Evolutionary conservation across 53 echinoderm and acorn worm genomes (phyloP), one percentile per base, ranked within the genome.

Genomic region (Luidia sarsii): DNA sequence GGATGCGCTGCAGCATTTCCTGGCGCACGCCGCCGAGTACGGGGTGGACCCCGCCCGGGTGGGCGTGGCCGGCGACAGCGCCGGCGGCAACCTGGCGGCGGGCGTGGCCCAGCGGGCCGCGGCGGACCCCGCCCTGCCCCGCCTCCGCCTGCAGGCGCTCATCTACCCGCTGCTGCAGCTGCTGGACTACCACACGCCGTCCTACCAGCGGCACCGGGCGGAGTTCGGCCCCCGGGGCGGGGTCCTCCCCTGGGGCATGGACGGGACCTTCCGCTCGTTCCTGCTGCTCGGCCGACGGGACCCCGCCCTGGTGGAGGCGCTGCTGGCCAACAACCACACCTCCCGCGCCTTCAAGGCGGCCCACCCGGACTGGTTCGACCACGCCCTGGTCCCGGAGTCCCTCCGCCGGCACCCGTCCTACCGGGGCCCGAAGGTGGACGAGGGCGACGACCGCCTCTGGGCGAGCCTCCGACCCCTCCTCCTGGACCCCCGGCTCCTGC

Each of bases 11-110:
- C 52, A 64, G 30, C 88, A 81, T 60, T 84, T 94, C 66, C 38
- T 94, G 14, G 65, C 38, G 11, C 80, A 94, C 53, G 94, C 94
- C 31, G 69, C 45, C 5, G 77, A 86, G 11, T 88, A 73, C 36
- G 65, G 70, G 36, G 85, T 94, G 14, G 85, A 94, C 67, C 75
- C 85, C 7, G 35, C 67, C 35, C 90, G 90, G 11, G 56, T 94
- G 11, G 81, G 60, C 5, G 83, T 88, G 3, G 94, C 81, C 7
- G 94, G 94, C 32, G 91, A 89, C 86, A 89, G 94, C 49, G 91
- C 91, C 3, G 94, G 94, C 29, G 94, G 94, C 34, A 68, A 89
- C 53, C 57, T 91, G 4, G 67, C 91, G 16, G 83, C 94, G 2
- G 64, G 82, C 14, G 83, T 91, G 51, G 65, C 89, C 16, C 91